A percentile compares a stretch with the other conserved stretches of the same genome.
These are phyloP conservation scores for Hemitrygon akajei DNA, from an alignment of 2,797 vertebrate species.

Conservation along the genomic window DNA sequence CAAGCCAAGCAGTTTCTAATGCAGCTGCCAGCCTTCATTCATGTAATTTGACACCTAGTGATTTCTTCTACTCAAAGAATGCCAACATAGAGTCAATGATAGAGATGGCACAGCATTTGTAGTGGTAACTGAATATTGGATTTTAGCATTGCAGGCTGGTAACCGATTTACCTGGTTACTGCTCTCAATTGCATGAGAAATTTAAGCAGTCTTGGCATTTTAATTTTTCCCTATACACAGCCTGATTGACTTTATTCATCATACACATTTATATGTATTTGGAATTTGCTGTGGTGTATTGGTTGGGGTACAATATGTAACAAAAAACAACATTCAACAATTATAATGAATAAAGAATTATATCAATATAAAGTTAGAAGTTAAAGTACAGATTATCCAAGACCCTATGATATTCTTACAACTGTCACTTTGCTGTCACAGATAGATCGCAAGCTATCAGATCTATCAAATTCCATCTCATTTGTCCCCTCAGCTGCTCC, in stretches of 20 bases:
- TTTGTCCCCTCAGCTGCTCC: background rate
- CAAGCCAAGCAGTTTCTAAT: background rate
- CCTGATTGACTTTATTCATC: background rate
- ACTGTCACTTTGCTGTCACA: no score
- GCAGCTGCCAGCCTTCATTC: background rate
- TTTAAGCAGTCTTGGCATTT: background rate
- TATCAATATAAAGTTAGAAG: no score
- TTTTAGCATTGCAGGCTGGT: background rate
- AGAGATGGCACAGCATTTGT: background rate
- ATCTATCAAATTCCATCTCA: background rate
- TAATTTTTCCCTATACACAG: background rate
- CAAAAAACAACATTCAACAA: no score
- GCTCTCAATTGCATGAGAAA: background rate
- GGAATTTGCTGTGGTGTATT: no score
- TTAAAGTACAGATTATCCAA: no score
- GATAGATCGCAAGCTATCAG: no score
- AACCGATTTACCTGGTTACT: background rate
- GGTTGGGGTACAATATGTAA: no score
- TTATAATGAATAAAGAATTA: no score
- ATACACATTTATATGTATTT: no score
- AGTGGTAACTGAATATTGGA: background rate
- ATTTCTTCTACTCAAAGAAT: background rate
- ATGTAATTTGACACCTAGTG: background rate
- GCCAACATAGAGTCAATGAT: background rate
- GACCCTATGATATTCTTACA: no score